Evolutionary conservation across 2,113 vertebrate species (phyloP).

Genomic region (Gobius niger): DNA sequence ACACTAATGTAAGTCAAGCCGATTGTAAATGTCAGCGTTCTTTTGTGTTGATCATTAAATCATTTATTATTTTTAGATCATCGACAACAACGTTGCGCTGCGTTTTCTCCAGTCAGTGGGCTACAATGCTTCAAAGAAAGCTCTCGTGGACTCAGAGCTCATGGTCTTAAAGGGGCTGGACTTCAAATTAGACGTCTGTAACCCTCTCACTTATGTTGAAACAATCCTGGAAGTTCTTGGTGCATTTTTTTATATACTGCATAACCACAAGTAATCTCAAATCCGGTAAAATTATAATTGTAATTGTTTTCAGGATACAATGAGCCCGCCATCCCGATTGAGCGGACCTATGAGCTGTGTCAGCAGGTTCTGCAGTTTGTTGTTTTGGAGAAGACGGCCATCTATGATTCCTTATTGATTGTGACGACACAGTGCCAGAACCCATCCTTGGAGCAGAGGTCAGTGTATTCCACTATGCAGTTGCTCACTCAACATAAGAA

Average conservation of each 20-base stretch:
- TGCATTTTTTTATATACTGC: slow-evolving; percentile 58
- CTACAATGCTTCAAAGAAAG: slow-evolving; percentile 77
- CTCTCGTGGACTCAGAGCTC: slow-evolving; percentile 85
- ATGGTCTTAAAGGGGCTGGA: slow-evolving; percentile 84
- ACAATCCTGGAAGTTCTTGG: slow-evolving; percentile 91
- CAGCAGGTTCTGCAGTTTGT: slow-evolving; percentile 82
- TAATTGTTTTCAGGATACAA: slow-evolving; percentile 80
- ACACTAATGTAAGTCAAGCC: slow-evolving; percentile 76
- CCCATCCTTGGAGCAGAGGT: slow-evolving; percentile 85
- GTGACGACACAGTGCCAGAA: slow-evolving; percentile 70
- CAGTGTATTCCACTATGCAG: slow-evolving; percentile 3
- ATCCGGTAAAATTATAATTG: too few relatives aligned
- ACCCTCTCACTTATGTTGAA: slow-evolving; percentile 86
- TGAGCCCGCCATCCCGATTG: slow-evolving; percentile 75
- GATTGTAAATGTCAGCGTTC: not conserved
- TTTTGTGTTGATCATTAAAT: not conserved
- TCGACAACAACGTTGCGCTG: slow-evolving; percentile 79
- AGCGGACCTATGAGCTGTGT: slow-evolving; percentile 76
- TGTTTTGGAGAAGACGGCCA: slow-evolving; percentile 78
- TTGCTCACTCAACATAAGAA: not conserved
- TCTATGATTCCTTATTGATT: slow-evolving; percentile 84
- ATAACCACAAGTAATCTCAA: not conserved
- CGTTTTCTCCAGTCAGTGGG: slow-evolving; percentile 82
- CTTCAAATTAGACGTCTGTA: slow-evolving; percentile 82
- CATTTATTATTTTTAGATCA: slow-evolving; percentile 67